phyloP scores from a whole-genome alignment of 2,888 invertebrate genomes.

The Andrena trimmerana region DNA sequence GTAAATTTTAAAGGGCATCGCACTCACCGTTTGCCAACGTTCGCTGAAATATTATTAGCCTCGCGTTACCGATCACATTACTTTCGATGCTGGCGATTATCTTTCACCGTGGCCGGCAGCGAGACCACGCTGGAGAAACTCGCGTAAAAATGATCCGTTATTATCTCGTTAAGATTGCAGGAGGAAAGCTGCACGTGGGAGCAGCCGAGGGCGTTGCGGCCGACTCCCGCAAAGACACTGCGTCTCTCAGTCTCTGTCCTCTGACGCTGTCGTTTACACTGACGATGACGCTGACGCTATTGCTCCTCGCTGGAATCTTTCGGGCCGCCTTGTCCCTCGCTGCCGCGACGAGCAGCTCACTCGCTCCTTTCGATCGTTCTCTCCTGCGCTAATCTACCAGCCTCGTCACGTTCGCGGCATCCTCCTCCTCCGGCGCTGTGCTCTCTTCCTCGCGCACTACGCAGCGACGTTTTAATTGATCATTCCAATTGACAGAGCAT shows the following conservation, averaged over 20 bases:
- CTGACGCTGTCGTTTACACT: constrained; percentile 30
- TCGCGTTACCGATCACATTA: not conserved
- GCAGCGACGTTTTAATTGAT: constrained; percentile 63
- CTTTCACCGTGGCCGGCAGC: not conserved
- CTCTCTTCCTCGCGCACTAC: constrained; percentile 27
- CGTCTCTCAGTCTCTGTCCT: constrained; percentile 13
- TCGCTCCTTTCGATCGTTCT: constrained; percentile 31
- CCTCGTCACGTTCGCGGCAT: constrained; percentile 17
- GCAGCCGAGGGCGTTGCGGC: constrained; percentile 44
- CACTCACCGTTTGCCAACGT: not conserved
- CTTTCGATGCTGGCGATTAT: not conserved
- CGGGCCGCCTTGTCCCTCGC: not conserved
- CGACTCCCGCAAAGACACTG: constrained; percentile 73
- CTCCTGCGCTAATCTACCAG: not conserved
- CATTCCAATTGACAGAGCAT: constrained; percentile 61
- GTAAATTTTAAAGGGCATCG: not conserved
- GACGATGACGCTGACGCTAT: constrained; percentile 29
- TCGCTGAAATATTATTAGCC: not conserved
- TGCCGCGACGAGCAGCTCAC: constrained; percentile 16
- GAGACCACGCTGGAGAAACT: not conserved
- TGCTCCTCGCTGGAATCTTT: constrained; percentile 26
- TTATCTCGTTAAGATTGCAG: constrained; percentile 59
- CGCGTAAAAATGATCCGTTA: constrained; percentile 3
- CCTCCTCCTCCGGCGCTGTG: not conserved
- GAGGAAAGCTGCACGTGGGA: constrained; percentile 59